Evolutionary conservation across 2,113 vertebrate genomes (phyloP).

Genomic region (Toxostoma redivivum): DNA sequence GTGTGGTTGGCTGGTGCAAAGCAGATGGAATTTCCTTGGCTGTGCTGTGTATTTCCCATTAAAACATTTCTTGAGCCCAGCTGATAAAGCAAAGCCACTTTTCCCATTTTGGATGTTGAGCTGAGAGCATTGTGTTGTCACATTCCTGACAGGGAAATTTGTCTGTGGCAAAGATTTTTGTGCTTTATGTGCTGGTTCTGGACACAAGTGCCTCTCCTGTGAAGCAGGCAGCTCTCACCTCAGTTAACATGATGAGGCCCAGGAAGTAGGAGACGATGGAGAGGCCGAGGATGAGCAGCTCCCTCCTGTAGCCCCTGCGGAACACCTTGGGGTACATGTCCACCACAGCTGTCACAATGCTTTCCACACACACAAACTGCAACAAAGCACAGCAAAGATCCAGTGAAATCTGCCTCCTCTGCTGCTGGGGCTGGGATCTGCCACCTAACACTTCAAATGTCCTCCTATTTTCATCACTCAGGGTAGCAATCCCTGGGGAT

Average conservation of each 20-base stretch:
- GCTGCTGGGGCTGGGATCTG: neutral
- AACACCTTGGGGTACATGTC: slow-evolving; percentile 98
- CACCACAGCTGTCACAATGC: slow-evolving; percentile 94
- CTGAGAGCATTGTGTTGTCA: neutral
- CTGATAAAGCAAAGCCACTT: neutral
- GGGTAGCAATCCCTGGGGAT: neutral
- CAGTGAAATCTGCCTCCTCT: neutral
- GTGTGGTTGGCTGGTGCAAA: neutral
- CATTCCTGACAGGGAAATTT: neutral
- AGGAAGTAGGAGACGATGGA: slow-evolving; percentile 88
- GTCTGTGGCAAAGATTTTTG: neutral
- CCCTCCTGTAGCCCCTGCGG: slow-evolving; percentile 91
- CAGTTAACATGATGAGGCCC: slow-evolving; percentile 93
- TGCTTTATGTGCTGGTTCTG: neutral
- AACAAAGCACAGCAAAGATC: neutral
- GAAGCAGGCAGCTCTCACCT: slow-evolving; percentile 76
- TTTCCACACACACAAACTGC: slow-evolving; percentile 98
- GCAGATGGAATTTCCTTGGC: neutral
- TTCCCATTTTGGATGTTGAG: neutral
- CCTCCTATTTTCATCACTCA: neutral
- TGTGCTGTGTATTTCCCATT: rapidly evolving
- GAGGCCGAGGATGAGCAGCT: slow-evolving; percentile 90
- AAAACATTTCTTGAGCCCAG: neutral
- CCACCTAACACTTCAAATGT: neutral
- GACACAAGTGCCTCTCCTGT: rapidly evolving